Base-by-base conservation (phyloP, 1,140 invertebrate genomes). In the Orussus abietinus region DNA sequence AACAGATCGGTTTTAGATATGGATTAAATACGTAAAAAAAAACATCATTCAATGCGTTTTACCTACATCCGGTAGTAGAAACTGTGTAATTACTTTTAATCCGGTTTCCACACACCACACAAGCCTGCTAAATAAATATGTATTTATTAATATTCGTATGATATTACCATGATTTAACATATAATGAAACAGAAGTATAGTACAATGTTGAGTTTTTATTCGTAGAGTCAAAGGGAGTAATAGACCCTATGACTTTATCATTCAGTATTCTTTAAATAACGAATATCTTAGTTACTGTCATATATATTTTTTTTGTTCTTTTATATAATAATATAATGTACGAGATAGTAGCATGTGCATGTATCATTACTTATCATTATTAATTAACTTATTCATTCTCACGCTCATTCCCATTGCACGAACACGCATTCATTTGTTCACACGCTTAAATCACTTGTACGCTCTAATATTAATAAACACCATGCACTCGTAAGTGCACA, bases 261-360 rank as follows among this genome's bases (percentile, higher is more conserved):
- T 55, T 61, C 49, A 57, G 47, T 63, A 58, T 64, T 63, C 59
- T 63, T 59, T 61, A 64, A 66, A 62, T 64, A 63, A 64, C 49
- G 53, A 51, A 59, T 59, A 47, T 46, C 52, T 63, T 61, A 64
- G 54, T 64, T 66, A 63, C 50, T 60, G 60, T 63, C 62, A 62
- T 59, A 53, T 54, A 55, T 42, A 55, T 55, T 53, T 31, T 51
- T 17, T 42, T n/a, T 38, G 21, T 31, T 11, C 36, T 4, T 32
- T 14, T 31, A 40, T 42, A 25, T 25, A n/a, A 25, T 25, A 25
- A 25, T 25, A 57, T 49, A 57, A 62, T 53, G 57, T 55, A 59
- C 46, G 48, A 37, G 42, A 60, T 58, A 62, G 42, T 55, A 63
- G 49, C 48, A 59, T 59, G 59, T 64, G 62, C 58, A 62, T 59